phyloP scores from a whole-genome alignment of 2,113 vertebrate genomes.

The Bambusicola thoracicus region DNA sequence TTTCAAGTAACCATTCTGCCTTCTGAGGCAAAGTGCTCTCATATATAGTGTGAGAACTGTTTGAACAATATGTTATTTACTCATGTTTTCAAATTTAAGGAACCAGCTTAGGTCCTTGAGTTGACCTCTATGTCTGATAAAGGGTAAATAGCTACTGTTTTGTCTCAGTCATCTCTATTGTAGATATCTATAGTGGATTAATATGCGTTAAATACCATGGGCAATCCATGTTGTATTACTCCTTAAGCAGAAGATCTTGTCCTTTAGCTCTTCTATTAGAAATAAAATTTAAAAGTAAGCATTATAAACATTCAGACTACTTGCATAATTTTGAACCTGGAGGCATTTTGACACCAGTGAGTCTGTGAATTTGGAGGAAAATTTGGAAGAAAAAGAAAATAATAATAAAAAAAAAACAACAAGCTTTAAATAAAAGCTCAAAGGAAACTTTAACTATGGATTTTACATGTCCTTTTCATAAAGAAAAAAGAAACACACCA shows the following conservation, averaged over 20 bases:
- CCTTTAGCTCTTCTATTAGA: not conserved
- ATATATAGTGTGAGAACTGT: not conserved
- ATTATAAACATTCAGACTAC: not conserved
- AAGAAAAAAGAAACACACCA: not conserved
- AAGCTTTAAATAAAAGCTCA: not conserved
- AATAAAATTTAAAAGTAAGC: rapidly evolving
- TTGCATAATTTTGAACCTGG: not conserved
- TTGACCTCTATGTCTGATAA: not conserved
- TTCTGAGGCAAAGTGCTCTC: not conserved
- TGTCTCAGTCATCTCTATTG: not conserved
- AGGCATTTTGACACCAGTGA: not conserved
- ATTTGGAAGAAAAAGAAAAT: not conserved
- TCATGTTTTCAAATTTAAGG: not conserved
- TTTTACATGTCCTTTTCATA: not conserved
- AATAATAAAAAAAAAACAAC: not conserved
- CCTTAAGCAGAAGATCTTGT: not conserved
- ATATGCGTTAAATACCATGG: not conserved
- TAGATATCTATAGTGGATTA: not conserved
- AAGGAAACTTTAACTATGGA: not conserved
- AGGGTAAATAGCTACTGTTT: not conserved
- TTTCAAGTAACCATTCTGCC: not conserved
- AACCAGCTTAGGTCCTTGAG: rapidly evolving
- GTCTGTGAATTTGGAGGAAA: not conserved
- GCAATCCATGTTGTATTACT: not conserved
- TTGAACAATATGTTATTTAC: not conserved